Evolutionary conservation across 2,797 vertebrate genomes (phyloP).

Genomic region (Pseudochirops corinnae): DNA sequence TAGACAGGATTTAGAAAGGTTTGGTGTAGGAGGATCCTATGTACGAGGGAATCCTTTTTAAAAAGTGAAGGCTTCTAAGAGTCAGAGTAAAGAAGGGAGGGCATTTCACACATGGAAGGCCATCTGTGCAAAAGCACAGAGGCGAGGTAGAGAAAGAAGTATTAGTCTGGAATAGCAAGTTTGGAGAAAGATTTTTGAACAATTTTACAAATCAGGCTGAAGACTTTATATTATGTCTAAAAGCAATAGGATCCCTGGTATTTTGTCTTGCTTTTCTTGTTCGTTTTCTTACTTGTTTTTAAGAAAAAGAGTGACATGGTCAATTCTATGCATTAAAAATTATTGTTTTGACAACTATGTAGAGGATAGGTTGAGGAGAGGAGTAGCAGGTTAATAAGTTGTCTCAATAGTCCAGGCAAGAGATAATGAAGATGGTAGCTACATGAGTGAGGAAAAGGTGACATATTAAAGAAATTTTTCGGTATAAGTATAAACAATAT

Average conservation of each 20-base stretch:
- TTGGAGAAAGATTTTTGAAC: neutral
- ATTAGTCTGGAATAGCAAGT: neutral
- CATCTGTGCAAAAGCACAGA: neutral
- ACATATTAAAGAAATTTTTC: neutral
- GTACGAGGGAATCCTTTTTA: neutral
- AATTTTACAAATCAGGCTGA: neutral
- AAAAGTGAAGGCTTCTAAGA: neutral
- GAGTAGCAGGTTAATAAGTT: neutral
- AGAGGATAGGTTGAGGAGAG: neutral
- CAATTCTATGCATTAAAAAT: neutral
- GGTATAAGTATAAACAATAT: neutral
- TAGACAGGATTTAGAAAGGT: neutral
- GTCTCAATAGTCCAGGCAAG: neutral
- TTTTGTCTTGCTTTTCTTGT: neutral
- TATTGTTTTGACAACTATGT: neutral
- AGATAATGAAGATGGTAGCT: neutral
- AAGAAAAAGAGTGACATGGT: neutral
- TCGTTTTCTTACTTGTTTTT: neutral
- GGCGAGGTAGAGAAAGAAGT: neutral
- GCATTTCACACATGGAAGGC: too few species aligned
- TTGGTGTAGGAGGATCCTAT: neutral
- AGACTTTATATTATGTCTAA: neutral
- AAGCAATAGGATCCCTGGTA: neutral
- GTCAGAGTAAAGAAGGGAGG: neutral
- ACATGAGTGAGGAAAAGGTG: neutral